Conservation (phyloP, 1,140 invertebrate genomes). For the Drosophila rhopaloa region DNA sequence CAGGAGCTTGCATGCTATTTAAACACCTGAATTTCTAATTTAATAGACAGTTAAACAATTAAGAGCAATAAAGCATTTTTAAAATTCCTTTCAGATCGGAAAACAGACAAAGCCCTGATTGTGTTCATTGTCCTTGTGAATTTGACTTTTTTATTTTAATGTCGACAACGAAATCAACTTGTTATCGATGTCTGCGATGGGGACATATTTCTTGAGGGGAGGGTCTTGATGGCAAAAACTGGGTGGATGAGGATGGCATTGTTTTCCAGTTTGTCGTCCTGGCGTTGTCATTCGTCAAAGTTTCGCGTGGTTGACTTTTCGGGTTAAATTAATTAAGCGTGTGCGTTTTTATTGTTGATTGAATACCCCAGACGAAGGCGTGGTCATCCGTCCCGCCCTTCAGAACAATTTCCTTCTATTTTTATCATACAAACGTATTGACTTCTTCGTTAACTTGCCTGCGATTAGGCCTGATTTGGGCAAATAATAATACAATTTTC, state of each 20-base stretch:
- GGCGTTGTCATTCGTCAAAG: conserved; percentile 53
- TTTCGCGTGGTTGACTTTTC: conserved; percentile 75
- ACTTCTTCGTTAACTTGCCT: conserved; percentile 5
- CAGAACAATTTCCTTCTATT: conserved; percentile 10
- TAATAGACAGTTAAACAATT: too few relatives aligned
- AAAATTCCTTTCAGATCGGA: not conserved
- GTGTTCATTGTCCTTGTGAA: conserved; percentile 58
- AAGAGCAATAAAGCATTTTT: not conserved
- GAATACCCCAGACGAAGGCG: conserved; percentile 41
- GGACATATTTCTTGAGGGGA: conserved; percentile 41
- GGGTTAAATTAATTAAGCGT: conserved; percentile 82
- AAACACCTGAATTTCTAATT: not conserved
- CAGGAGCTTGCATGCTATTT: not conserved
- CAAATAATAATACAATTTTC: not conserved
- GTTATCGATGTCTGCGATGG: conserved; percentile 75
- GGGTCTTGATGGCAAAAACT: not conserved
- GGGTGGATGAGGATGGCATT: not conserved
- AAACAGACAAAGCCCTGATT: conserved; percentile 52
- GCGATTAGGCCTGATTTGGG: not conserved
- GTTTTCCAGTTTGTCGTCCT: conserved; percentile 18
- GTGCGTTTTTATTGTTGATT: conserved; percentile 81
- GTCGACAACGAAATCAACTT: conserved; percentile 74
- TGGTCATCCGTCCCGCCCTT: not conserved
- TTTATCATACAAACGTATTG: conserved; percentile 3
- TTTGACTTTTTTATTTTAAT: conserved; percentile 73